Percentiles rank a stretch among this genome's conserved stretches.
Conservation (phyloP, 2,888 invertebrate genomes). For the Carabus problematicus region DNA sequence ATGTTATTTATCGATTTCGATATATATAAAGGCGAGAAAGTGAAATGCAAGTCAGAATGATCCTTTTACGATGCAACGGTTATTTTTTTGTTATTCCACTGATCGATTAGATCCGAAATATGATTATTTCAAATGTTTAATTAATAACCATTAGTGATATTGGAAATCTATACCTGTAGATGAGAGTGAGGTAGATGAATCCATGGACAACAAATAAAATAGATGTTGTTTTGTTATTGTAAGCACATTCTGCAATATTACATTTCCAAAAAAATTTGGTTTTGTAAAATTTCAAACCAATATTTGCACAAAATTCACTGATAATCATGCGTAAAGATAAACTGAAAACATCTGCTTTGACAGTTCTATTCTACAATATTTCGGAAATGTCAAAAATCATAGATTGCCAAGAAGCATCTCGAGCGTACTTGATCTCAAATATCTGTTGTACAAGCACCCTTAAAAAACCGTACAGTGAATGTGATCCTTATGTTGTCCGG, state of each 20-base stretch:
- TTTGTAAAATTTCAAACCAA: background rate
- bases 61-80: background rate
- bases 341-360: constrained; percentile 24
- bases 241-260: background rate
- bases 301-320: constrained; percentile 6
- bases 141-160: too few species aligned
- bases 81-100: too few species aligned
- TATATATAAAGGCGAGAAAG: constrained; percentile 9
- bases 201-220: too few species aligned
- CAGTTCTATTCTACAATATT: constrained; percentile 18
- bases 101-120: too few species aligned
- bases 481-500: constrained; percentile 19
- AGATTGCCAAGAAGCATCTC: constrained; percentile 30
- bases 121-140: too few species aligned
- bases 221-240: too few species aligned
- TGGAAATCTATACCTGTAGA: too few species aligned
- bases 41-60: background rate
- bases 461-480: constrained; percentile 23
- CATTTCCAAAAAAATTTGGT: background rate
- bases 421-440: constrained; percentile 41
- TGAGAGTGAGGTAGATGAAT: too few species aligned
- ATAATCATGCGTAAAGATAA: constrained; percentile 1
- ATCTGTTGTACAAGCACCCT: constrained; percentile 31
- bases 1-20: constrained; percentile 16
- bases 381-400: constrained; percentile 41